phyloP scores from a whole-genome alignment of 2,888 invertebrate species.

The Volucella bombylans region DNA sequence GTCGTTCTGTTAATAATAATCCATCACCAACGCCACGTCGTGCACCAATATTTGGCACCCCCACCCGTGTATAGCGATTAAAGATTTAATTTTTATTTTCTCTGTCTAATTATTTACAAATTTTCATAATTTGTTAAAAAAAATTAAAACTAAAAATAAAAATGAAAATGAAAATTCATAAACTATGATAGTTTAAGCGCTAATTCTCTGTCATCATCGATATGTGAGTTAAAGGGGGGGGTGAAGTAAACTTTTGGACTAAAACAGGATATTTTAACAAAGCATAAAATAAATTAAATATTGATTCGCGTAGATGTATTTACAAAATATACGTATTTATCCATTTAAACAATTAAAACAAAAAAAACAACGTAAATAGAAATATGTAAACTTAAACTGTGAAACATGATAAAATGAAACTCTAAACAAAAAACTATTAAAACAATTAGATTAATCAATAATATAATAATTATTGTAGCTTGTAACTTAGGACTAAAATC shows the following conservation, averaged over 20 bases:
- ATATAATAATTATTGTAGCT: constrained; percentile 38
- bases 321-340: constrained; percentile 66
- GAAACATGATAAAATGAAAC: constrained; percentile 42
- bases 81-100: constrained; percentile 78
- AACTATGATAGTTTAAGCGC: constrained; percentile 47
- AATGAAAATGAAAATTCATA: constrained; percentile 12
- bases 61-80: constrained; percentile 81
- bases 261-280: constrained; percentile 69
- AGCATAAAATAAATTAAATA: constrained; percentile 39
- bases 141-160: too few relatives aligned
- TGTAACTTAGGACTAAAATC: constrained; percentile 29
- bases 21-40: constrained; percentile 78
- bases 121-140: constrained; percentile 31
- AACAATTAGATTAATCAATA: constrained; percentile 36
- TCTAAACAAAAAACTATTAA: constrained; percentile 19
- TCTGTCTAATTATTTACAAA: constrained; percentile 1
- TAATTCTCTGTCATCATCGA: constrained; percentile 28
- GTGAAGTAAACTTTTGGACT: constrained; percentile 62
- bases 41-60: constrained; percentile 80
- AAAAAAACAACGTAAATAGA: constrained; percentile 31
- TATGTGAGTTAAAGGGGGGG: constrained; percentile 34
- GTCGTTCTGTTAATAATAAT: constrained; percentile 77
- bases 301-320: constrained; percentile 61
- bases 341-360: constrained; percentile 5
- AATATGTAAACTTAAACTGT: constrained; percentile 57